Base-by-base conservation (phyloP, 2,113 vertebrate genomes). In the Pyxicephalus adspersus region DNA sequence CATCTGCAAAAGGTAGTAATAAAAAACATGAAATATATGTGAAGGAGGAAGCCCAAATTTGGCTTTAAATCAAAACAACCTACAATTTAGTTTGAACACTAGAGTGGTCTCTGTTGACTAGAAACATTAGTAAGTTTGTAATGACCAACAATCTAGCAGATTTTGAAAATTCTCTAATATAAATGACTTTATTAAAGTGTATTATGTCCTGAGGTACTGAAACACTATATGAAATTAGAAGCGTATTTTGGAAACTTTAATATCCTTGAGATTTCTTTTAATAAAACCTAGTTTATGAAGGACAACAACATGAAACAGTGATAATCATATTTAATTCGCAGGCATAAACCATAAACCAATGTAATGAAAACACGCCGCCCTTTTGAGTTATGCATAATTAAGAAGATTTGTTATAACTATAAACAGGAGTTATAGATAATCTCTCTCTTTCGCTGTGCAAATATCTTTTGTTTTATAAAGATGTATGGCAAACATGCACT, bases 361-460 rank as follows among this genome's bases (percentile, higher is more conserved):
- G 31, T 72, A 80, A 80, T 80, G 52, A 79, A 80, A 81, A 73
- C 72, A 52, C 52, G 22, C 26, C 64, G 50, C 58, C 58, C 68
- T 61, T 31, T 72, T 81, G 70, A 74, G 65, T 73, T 74, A 38
- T 74, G 79, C 61, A 66, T 74, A 57, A 81, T 81, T 81, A 65
- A 65, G 13, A 73, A 73, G 70, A 81, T 81, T 74, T 81, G 79
- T 65, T 64, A 45, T 55, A 74, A 65, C 23, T 73, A 74, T 81
- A 65, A 75, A 75, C 15, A 74, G 22, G 29, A 57, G 52, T 26
- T 81, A 29, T 74, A 52, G 45, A 38, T 58, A 75, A 75, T 66
- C 23, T 38, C 13, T 18, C 17, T 34, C 50, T 57, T 45, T 26
- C 22, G 26, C 19, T 58, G 19, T 50, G 15, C 34, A 66, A 57